Evolutionary conservation across 2,113 vertebrate species (phyloP).

Genomic region (Platichthys flesus): DNA sequence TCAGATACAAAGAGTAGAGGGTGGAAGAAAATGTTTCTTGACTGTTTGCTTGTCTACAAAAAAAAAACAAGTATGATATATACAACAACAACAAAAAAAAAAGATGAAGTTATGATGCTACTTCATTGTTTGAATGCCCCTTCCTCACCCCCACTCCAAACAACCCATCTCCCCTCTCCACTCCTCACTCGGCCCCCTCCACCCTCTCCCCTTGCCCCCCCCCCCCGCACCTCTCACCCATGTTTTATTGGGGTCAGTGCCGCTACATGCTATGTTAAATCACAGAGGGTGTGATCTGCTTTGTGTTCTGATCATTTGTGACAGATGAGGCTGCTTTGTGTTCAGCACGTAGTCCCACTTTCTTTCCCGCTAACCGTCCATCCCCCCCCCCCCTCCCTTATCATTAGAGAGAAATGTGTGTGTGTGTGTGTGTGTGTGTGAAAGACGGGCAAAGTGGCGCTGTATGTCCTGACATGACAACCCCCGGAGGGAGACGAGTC

Average conservation of each 20-base stretch:
- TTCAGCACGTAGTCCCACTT: constrained; percentile 44
- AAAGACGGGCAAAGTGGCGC: constrained; percentile 43
- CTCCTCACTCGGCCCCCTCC: constrained; percentile 52
- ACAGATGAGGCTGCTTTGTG: constrained; percentile 64
- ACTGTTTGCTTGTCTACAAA: constrained; percentile 73
- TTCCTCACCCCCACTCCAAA: constrained; percentile 11
- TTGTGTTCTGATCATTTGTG: constrained; percentile 67
- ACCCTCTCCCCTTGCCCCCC: constrained; percentile 43
- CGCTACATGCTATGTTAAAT: constrained; percentile 66
- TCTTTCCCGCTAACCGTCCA: constrained; percentile 25
- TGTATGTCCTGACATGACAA: constrained; percentile 71
- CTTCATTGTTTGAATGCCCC: constrained; percentile 69
- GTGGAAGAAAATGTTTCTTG: constrained; percentile 89
- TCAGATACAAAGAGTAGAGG: constrained; percentile 76
- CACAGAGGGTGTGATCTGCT: constrained; percentile 65
- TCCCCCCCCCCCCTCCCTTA: constrained; percentile 36
- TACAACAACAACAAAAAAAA: not conserved
- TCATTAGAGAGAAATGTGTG: constrained; percentile 24
- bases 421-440: constrained; percentile 2
- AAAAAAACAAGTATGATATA: constrained; percentile 45
- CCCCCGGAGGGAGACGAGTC: constrained; percentile 62
- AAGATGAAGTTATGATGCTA: constrained; percentile 71
- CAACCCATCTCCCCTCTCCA: constrained; percentile 56
- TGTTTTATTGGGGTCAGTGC: constrained; percentile 68
- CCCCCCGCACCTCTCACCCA: constrained; percentile 59